phyloP scores from a whole-genome alignment of 2,797 vertebrate species.

The Cossypha caffra region DNA sequence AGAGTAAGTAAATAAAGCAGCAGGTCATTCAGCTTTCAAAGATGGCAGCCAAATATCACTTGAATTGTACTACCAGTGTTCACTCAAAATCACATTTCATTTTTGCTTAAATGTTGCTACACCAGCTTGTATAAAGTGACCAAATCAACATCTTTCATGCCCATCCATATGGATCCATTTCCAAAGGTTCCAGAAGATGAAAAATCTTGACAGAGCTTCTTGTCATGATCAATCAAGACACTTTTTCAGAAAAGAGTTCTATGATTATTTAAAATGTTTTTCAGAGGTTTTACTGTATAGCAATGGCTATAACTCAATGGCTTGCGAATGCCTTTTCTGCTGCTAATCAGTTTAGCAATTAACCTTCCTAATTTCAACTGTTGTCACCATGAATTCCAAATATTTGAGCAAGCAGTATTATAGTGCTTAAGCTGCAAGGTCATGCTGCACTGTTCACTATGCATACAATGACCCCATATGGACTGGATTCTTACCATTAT shows the following conservation, averaged over 20 bases:
- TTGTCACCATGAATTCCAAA: conserved; percentile 58
- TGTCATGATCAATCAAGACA: not conserved
- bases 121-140: not conserved
- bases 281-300: conserved; percentile 29
- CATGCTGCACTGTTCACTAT: not conserved
- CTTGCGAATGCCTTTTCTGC: conserved; percentile 61
- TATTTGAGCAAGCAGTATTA: conserved; percentile 20
- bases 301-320: conserved; percentile 68
- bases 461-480: not conserved
- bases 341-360: conserved; percentile 73
- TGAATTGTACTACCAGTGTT: not conserved
- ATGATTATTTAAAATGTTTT: conserved; percentile 29
- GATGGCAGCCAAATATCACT: not conserved
- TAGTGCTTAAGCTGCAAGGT: not conserved
- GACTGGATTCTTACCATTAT: not conserved
- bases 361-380: conserved; percentile 54
- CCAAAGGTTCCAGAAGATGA: not conserved
- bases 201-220: not conserved
- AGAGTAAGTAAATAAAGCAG: not conserved
- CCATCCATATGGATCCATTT: not conserved
- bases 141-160: not conserved
- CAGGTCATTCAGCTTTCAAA: not conserved
- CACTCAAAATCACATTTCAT: not conserved
- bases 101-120: not conserved
- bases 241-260: not conserved